Evolutionary conservation across 2,888 invertebrate genomes (phyloP), one percentile per base, ranked within the genome.

Genomic region (Hyalella azteca): DNA sequence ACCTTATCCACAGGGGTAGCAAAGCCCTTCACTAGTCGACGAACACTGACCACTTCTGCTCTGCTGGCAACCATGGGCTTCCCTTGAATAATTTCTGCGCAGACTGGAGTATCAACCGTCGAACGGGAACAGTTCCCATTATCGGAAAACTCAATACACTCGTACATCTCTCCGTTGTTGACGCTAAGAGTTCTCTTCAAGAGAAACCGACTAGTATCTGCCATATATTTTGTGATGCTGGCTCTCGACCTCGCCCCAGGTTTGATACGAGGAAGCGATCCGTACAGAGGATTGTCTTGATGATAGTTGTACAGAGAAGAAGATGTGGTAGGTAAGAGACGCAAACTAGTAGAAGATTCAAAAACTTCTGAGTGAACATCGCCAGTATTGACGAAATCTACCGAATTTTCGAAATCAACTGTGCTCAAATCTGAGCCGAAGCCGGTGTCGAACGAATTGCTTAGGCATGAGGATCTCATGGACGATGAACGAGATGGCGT

Each of bases 401-500:
- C 32, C 11, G 66, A 66, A 36, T 19, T 66, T 7, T 66, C 66
- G 19, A 22, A 36, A 22, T 66, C 66, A 36, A 66, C 7, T 7
- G 32, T 66, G 36, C 66, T 66, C 36, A 39, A 66, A 36, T 66
- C 66, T 22, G 66, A 66, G 5, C 36, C 66, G 36, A 66, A 66
- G 4, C 66, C 66, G 5, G 66, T 66, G 19, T 66, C 66, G 19
- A 66, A 66, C 36, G 66, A 66, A 36, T 22, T 66, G 66, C 66
- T 66, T 29, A 66, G 19, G 66, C 66, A 66, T 19, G 66, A 66
- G 3, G 66, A 66, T 36, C 66, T 66, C 66, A 66, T 66, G 11
- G 66, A 66, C 66, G 66, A 66, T 66, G 66, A 66, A 11, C 66
- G 66, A 19, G 66, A 66, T n/a, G 66, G 66, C 19, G 66, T 66